Evolutionary conservation across 2,113 vertebrate genomes (phyloP), one percentile per base, ranked within the genome.

Genomic region (Murina feae): DNA sequence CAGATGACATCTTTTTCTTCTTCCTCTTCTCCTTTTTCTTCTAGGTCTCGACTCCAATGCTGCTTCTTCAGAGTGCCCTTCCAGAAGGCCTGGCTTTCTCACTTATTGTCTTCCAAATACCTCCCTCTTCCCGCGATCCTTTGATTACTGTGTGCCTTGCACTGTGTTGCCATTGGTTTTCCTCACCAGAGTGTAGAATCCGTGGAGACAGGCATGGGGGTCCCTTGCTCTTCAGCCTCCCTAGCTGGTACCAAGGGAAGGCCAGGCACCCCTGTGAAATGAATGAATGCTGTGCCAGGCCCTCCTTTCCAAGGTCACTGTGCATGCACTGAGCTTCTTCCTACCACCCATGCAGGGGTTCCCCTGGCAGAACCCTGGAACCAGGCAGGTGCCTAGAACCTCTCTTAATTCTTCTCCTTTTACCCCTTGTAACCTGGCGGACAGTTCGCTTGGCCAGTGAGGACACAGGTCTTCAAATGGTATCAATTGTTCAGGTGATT

Each of bases 121-220:
- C 18, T 2, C 6, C 7, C 0, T 18, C 39, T 20, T 3, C 18
- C 2, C 2, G 9, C 14, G 42, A 2, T 4, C 37, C 30, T 78
- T 14, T 39, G 63, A 30, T 17, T 4, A 4, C 9, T 6, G 3
- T 6, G 44, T 3, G 2, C 11, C 35, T 58, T 86, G 58, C 23
- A 2, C 32, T 55, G 5, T 17, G 1, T 63, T n/a, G 20, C 1
- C 30, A 16, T 23, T 47, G 4, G 14, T 11, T 4, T 49, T 32
- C 37, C 14, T 55, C 6, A 0, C 25, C 3, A 1, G 21, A 28
- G 3, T 1, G 13, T 20, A 16, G 53, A 37, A 17, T 2, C 53
- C 2, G 0, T 30, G 14, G 7, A 42, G 42, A 5, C 2, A 17
- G 23, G 51, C 2, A 0, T 1, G 30, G 32, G 0, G 0, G 13